phyloP scores from a whole-genome alignment of 2,888 invertebrate species.

The Pocota personata region DNA sequence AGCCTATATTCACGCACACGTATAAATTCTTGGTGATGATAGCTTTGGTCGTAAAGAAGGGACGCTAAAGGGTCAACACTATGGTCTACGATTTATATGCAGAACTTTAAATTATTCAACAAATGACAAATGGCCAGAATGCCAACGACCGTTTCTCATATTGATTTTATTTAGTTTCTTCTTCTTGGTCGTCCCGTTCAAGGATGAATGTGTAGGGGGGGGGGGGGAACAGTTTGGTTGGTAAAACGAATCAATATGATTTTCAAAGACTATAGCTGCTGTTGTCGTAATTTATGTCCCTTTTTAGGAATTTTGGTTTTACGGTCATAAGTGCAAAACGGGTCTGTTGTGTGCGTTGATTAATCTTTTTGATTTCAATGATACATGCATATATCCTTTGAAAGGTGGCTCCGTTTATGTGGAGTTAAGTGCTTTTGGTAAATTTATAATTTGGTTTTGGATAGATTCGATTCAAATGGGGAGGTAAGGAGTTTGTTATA shows the following conservation, averaged over 20 bases:
- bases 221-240: no score
- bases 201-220: conserved; percentile 5
- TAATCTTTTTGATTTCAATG: conserved; percentile 51
- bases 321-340: conserved; percentile 50
- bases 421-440: conserved; percentile 57
- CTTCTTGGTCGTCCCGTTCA: conserved; percentile 34
- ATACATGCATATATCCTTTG: conserved; percentile 1
- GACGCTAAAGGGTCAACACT: conserved; percentile 46
- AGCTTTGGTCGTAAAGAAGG: conserved; percentile 49
- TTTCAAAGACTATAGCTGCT: conserved; percentile 52
- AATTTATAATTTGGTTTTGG: conserved; percentile 45
- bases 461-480: not conserved
- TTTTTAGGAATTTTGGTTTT: conserved; percentile 46
- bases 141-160: conserved; percentile 40
- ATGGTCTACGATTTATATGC: conserved; percentile 1
- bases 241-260: conserved; percentile 57
- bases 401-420: not conserved
- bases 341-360: conserved; percentile 47
- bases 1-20: conserved; percentile 3
- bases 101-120: conserved; percentile 69
- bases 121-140: conserved; percentile 71
- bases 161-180: conserved; percentile 71
- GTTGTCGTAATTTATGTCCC: conserved; percentile 60
- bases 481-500: no score
- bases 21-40: conserved; percentile 43